Evolutionary conservation across 1,140 invertebrate genomes (phyloP), one percentile per base, ranked within the genome.

Genomic region (Rhynchophorus ferrugineus): DNA sequence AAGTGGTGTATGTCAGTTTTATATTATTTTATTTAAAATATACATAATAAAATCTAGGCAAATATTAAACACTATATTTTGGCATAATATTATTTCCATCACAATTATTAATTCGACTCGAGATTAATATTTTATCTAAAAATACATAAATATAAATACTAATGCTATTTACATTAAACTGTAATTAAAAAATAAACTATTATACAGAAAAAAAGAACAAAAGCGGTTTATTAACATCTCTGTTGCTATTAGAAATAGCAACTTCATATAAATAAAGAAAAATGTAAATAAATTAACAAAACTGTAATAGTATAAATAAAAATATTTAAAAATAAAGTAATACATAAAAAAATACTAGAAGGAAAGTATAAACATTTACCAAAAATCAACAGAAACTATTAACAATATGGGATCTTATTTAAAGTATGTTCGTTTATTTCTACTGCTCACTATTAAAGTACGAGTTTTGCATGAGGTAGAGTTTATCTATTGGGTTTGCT

Each of bases 391-490:
- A n/a, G n/a, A n/a, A n/a, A n/a, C n/a, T n/a, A n/a, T n/a, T n/a
- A n/a, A n/a, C n/a, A n/a, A n/a, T n/a, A n/a, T n/a, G n/a, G n/a
- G n/a, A n/a, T n/a, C n/a, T n/a, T n/a, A n/a, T n/a, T n/a, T n/a
- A n/a, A n/a, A n/a, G n/a, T n/a, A n/a, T n/a, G 17, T 16, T 16
- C 2, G 6, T 37, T 37, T 37, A 36, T 43, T 46, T 50, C 62
- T 67, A 69, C 60, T 82, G 79, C 63, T 83, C 80, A 50, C 78
- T 80, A 64, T 80, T 85, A 67, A 95, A 95, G 69, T 95, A 95
- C 24, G 89, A 93, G 72, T 87, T 92, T 71, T 94, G 91, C 94
- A 98, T 98, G 62, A 95, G 86, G 74, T 95, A 98, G 38, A 97
- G 79, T 75, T 95, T 95, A 71, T 98, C 93, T 59, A 98, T 97